Evolutionary conservation across 2,888 invertebrate species (phyloP).

Genomic region (Chloroclystis v-ata): DNA sequence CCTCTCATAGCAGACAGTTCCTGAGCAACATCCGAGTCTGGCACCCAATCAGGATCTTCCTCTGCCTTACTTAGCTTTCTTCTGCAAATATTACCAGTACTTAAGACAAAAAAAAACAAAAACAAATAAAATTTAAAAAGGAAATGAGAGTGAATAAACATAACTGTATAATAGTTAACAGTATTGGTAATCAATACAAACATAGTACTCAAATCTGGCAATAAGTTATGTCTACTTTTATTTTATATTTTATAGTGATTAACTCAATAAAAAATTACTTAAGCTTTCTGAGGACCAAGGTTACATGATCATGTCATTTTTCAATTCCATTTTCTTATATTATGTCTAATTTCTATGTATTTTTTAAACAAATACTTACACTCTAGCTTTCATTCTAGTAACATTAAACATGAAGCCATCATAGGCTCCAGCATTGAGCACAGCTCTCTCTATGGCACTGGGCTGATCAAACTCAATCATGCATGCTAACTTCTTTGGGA

Average conservation of each 20-base stretch:
- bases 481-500: conserved; percentile 81
- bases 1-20: conserved; percentile 83
- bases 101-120: too few relatives aligned
- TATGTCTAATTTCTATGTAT: too few relatives aligned
- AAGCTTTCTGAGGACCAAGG: neutral
- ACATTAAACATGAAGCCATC: conserved; percentile 81
- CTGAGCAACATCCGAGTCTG: conserved; percentile 82
- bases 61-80: conserved; percentile 60
- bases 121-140: too few relatives aligned
- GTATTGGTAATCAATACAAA: too few relatives aligned
- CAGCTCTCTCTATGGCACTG: conserved; percentile 77
- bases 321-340: neutral
- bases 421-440: conserved; percentile 79
- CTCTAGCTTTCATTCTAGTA: conserved; percentile 71
- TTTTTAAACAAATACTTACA: conserved; percentile 36
- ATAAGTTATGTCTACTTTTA: too few relatives aligned
- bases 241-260: too few relatives aligned
- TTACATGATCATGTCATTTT: neutral
- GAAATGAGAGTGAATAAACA: too few relatives aligned
- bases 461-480: conserved; percentile 83
- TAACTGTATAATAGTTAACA: too few relatives aligned
- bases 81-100: conserved; percentile 29
- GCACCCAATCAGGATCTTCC: conserved; percentile 77
- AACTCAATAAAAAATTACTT: too few relatives aligned
- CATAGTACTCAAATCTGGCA: too few relatives aligned